Evolutionary conservation across 2,888 invertebrate genomes (phyloP), one percentile per base, ranked within the genome.

Genomic region (Smittia sp.): DNA sequence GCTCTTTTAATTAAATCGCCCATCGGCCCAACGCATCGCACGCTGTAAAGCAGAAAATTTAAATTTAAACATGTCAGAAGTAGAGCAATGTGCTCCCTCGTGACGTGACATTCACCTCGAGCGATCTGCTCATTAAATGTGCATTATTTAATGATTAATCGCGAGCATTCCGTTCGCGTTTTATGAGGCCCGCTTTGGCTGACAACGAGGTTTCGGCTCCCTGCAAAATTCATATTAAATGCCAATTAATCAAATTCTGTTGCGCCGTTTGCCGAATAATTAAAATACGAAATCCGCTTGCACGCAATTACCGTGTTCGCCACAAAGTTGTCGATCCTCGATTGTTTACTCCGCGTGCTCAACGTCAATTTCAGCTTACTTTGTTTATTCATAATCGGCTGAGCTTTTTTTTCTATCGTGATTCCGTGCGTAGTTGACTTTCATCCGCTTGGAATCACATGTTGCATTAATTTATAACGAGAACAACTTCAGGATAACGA

Each of bases 391-490:
- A n/a, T 52, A 52, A 52, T 52, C 52, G 15, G 15, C 20, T 22
- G 11, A 46, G n/a, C 6, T 58, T 58, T 58, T 58, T 18, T 22
- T 22, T 22, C 13, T 58, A 7, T 22, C n/a, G 58, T 58, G n/a
- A n/a, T n/a, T 58, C 20, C 58, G 58, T 58, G 58, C 18, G 18
- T 11, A 18, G 58, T 58, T 58, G 22, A 18, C 1, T 13, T 58
- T 58, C 22, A 58, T 20, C 22, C 1, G 2, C 3, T 13, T 2
- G 22, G 2, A 58, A 58, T 58, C 58, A 58, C 58, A 58, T 58
- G 58, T 58, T 58, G 58, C 18, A 58, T 58, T 20, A 58, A 58
- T 58, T 58, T 58, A 22, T 58, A 58, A 58, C 22, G 7, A 58
- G 46, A 46, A 15, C 11, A 46, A 39, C 39, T 13, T 39, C 39